Percentiles rank a stretch among this genome's conserved stretches.
These are phyloP conservation scores for Peromyscus melanophrys DNA, from an alignment of 2,797 vertebrate genomes.

Conservation along the genomic window DNA sequence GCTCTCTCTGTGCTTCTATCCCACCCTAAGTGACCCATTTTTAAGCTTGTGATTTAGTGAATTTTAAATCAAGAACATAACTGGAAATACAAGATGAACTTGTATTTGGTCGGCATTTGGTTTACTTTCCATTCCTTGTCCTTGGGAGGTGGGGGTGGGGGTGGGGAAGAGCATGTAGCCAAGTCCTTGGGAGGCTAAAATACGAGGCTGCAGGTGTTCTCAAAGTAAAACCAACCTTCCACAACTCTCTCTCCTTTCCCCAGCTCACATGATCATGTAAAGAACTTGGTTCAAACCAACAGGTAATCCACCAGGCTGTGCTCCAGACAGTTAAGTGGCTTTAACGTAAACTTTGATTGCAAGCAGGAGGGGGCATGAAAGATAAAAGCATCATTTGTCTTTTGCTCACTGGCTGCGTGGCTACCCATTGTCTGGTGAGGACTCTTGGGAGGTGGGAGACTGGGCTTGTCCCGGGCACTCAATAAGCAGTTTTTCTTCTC, in stretches of 20 bases:
- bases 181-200: constrained; percentile 82
- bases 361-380: constrained; percentile 67
- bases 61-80: constrained; percentile 72
- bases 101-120: constrained; percentile 46
- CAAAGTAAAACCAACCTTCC: constrained; percentile 84
- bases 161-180: background rate
- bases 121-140: constrained; percentile 83
- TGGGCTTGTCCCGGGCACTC: constrained; percentile 37
- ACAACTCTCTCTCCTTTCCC: background rate
- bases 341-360: constrained; percentile 88
- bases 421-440: constrained; percentile 85
- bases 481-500: constrained; percentile 67
- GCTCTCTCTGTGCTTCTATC: background rate
- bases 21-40: constrained; percentile 58
- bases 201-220: constrained; percentile 72
- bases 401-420: constrained; percentile 81
- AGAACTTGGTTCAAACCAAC: constrained; percentile 85
- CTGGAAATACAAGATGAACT: constrained; percentile 73
- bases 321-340: constrained; percentile 89
- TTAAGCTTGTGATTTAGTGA: constrained; percentile 77
- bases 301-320: constrained; percentile 87
- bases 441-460: constrained; percentile 85
- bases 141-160: background rate
- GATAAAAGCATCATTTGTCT: constrained; percentile 91
- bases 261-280: constrained; percentile 84